Percentiles rank a stretch among this genome's conserved stretches.
Evolutionary conservation across 2,797 vertebrate genomes (phyloP).

Genomic region (Ctenopoma multispine): DNA sequence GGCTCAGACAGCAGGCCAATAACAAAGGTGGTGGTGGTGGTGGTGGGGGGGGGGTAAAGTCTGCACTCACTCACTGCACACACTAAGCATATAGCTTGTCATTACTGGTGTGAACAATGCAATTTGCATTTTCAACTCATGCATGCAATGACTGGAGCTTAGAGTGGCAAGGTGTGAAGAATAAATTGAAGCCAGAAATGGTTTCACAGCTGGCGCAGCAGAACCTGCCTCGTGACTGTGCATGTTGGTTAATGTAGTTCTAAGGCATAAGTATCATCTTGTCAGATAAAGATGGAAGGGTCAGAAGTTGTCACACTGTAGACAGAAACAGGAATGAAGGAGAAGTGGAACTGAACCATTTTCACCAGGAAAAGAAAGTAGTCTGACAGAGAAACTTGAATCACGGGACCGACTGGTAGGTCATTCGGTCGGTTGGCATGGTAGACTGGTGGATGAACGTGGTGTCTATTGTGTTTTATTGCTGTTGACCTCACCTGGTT

Average conservation of each 20-base stretch:
- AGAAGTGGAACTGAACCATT: conserved; percentile 40
- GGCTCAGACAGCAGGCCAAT: conserved; percentile 66
- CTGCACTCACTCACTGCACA: conserved; percentile 59
- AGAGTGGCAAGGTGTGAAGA: conserved; percentile 62
- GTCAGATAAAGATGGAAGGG: conserved; percentile 2
- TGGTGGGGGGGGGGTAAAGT: conserved; percentile 16
- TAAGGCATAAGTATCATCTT: neutral
- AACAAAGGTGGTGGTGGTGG: too few relatives aligned
- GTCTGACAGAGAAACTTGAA: conserved; percentile 39
- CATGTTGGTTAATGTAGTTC: conserved; percentile 4
- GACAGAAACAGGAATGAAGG: conserved; percentile 18
- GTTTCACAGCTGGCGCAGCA: conserved; percentile 50
- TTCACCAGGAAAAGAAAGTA: conserved; percentile 48
- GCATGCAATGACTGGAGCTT: conserved; percentile 75
- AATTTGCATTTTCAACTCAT: conserved; percentile 77
- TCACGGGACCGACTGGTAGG: conserved; percentile 18
- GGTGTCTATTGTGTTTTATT: conserved; percentile 26
- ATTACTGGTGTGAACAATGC: conserved; percentile 78
- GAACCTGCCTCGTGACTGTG: conserved; percentile 14
- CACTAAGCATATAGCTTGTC: conserved; percentile 65
- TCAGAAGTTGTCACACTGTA: conserved; percentile 19
- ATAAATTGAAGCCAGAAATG: conserved; percentile 39
- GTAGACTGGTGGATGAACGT: conserved; percentile 8
- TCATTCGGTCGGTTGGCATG: neutral
- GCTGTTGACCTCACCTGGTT: conserved; percentile 89